These are phyloP conservation scores for Chiridota heheva DNA, from an alignment of 35 echinoderm and acorn worm species.

Conservation along the genomic window DNA sequence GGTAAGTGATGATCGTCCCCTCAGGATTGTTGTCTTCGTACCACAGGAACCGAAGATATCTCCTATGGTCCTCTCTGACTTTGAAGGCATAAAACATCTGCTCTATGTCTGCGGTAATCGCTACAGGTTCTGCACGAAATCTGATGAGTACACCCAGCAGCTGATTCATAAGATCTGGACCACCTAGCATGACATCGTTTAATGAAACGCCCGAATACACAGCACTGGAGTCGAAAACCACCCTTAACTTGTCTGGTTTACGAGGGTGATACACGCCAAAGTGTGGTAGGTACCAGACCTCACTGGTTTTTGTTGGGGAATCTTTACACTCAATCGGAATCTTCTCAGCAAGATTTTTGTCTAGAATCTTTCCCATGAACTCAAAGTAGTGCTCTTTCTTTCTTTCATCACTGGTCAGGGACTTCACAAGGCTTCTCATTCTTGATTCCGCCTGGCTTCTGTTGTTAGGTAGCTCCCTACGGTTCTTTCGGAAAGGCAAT, in stretches of 20 bases:
- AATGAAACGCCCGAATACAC: slow-evolving; percentile 42
- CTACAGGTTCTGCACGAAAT: slow-evolving; percentile 63
- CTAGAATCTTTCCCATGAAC: slow-evolving; percentile 54
- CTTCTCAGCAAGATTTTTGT: slow-evolving; percentile 14
- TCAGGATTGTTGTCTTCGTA: slow-evolving; percentile 41
- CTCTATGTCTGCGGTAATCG: slow-evolving; percentile 45
- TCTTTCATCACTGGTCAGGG: neutral
- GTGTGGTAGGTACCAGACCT: slow-evolving; percentile 67
- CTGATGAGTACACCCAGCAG: slow-evolving; percentile 60
- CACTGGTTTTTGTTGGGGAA: neutral
- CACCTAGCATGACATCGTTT: slow-evolving; percentile 58
- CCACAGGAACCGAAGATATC: slow-evolving; percentile 52
- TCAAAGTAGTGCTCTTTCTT: slow-evolving; percentile 48
- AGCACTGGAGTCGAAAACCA: slow-evolving; percentile 70
- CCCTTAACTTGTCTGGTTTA: slow-evolving; percentile 65
- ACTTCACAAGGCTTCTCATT: slow-evolving; percentile 2
- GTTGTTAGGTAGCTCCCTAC: slow-evolving; percentile 38
- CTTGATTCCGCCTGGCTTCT: slow-evolving; percentile 2
- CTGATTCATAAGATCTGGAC: slow-evolving; percentile 76
- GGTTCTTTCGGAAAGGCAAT: slow-evolving; percentile 46
- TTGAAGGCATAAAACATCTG: slow-evolving; percentile 71
- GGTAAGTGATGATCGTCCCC: slow-evolving; percentile 20
- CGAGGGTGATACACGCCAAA: slow-evolving; percentile 67
- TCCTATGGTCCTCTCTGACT: slow-evolving; percentile 60
- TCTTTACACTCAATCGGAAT: neutral